phyloP scores from a whole-genome alignment of 2,888 invertebrate genomes.

The Yponomeuta evonymella region DNA sequence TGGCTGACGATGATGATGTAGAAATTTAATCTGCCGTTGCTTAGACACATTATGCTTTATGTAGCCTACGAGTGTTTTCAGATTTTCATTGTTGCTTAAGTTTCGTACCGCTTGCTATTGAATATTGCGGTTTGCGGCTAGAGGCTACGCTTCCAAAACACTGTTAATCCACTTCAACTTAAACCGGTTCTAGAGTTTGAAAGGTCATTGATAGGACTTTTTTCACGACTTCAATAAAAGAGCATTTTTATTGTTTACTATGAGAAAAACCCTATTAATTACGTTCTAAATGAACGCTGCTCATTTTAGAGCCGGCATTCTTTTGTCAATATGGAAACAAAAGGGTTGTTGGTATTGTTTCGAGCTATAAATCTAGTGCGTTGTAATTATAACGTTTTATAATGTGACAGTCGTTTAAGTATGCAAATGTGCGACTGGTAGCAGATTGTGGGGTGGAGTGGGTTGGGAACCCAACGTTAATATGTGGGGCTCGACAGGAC shows the following conservation, averaged over 20 bases:
- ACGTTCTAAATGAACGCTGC: constrained; percentile 65
- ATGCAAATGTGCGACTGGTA: constrained; percentile 58
- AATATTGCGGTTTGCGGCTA: too few species aligned
- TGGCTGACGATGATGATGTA: too few species aligned
- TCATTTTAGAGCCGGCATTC: constrained; percentile 35
- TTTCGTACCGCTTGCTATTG: too few species aligned
- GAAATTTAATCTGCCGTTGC: too few species aligned
- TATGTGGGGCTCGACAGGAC: constrained; percentile 49
- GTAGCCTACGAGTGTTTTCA: too few species aligned
- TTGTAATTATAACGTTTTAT: constrained; percentile 70
- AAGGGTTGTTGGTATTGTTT: constrained; percentile 65
- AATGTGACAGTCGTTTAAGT: constrained; percentile 67
- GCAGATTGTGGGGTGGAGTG: constrained; percentile 46
- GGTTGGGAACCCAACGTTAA: constrained; percentile 54
- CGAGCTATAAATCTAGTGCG: constrained; percentile 68
- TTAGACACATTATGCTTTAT: too few species aligned
- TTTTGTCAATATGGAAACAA: constrained; percentile 42
- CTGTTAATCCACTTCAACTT: neutral
- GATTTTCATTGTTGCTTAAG: too few species aligned
- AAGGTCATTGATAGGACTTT: constrained; percentile 44
- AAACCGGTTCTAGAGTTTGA: constrained; percentile 25
- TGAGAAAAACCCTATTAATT: constrained; percentile 70
- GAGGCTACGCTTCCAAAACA: neutral
- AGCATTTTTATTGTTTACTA: constrained; percentile 63
- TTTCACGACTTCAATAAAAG: constrained; percentile 34